A percentile compares a stretch with the other conserved stretches of the same genome.
Conservation (phyloP, 1,140 invertebrate genomes). For the Dolichoris vasculosae region DNA sequence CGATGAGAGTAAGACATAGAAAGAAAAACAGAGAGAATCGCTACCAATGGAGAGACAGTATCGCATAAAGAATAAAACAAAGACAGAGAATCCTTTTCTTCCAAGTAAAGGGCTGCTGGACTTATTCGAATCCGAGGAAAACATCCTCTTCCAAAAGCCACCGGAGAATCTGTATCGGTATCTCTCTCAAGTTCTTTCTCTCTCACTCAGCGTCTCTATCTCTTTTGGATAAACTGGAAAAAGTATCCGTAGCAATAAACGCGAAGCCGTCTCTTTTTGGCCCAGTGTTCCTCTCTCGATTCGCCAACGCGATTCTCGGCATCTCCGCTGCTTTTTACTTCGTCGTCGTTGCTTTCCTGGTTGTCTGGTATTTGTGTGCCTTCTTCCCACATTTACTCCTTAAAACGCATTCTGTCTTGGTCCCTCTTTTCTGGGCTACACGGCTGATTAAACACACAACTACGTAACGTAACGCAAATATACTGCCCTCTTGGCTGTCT, state of each 20-base stretch:
- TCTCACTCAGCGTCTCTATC: not conserved
- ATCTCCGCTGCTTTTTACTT: conserved; percentile 39
- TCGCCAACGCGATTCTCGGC: conserved; percentile 51
- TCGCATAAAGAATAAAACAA: conserved; percentile 2
- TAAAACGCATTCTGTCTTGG: conserved; percentile 55
- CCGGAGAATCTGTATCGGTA: conserved; percentile 1
- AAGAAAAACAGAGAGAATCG: not conserved
- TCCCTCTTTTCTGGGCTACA: conserved; percentile 61
- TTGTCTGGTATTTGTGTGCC: conserved; percentile 11
- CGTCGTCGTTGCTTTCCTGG: conserved; percentile 47
- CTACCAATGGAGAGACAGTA: not conserved
- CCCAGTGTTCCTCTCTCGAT: conserved; percentile 46
- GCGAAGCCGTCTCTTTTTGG: conserved; percentile 34
- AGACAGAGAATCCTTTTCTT: conserved; percentile 13
- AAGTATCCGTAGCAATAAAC: conserved; percentile 51
- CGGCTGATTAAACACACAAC: conserved; percentile 74
- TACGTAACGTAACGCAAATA: conserved; percentile 74
- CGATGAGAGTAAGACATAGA: not conserved
- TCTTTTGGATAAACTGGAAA: conserved; percentile 11
- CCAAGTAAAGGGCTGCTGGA: not conserved
- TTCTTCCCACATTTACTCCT: conserved; percentile 54
- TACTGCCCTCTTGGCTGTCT: conserved; percentile 58
- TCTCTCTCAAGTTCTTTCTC: not conserved
- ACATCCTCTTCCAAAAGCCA: conserved; percentile 42
- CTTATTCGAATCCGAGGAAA: conserved; percentile 30